Evolutionary conservation across 2,888 invertebrate genomes (phyloP).

Genomic region (Schizotus pectinicornis): DNA sequence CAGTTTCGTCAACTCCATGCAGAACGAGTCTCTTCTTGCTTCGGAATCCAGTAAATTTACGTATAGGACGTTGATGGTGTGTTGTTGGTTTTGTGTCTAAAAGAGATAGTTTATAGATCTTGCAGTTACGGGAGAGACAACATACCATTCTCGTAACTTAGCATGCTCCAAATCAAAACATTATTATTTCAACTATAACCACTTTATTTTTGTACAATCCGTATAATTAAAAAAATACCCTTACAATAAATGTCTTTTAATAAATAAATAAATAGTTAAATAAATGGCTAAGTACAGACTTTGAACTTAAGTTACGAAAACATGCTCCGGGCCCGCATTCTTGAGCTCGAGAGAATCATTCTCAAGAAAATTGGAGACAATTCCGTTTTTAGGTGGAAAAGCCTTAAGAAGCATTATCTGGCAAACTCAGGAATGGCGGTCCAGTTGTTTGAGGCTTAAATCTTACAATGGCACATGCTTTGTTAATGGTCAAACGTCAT

Average conservation of each 20-base stretch:
- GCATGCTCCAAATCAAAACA: no score
- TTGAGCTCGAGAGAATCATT: neutral
- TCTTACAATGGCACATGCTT: neutral
- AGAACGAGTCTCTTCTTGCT: constrained; percentile 28
- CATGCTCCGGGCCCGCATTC: neutral
- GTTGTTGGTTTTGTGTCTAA: constrained; percentile 21
- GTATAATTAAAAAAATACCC: no score
- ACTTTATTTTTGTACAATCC: no score
- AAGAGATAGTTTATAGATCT: constrained; percentile 5
- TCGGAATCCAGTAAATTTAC: constrained; percentile 32
- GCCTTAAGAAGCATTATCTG: no score
- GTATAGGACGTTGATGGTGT: constrained; percentile 19
- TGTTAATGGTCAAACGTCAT: constrained; percentile 49
- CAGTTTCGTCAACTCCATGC: neutral
- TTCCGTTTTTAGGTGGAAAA: no score
- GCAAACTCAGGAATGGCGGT: neutral
- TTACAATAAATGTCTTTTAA: neutral
- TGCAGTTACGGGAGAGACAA: no score
- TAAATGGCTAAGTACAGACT: neutral
- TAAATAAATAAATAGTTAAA: constrained; percentile 3
- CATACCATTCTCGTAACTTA: no score
- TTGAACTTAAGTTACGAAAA: neutral
- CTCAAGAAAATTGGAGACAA: no score
- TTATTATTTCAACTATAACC: no score
- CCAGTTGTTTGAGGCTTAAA: neutral